These are phyloP conservation scores for Hucho hucho DNA, from an alignment of 2,113 vertebrate genomes.

Conservation along the genomic window DNA sequence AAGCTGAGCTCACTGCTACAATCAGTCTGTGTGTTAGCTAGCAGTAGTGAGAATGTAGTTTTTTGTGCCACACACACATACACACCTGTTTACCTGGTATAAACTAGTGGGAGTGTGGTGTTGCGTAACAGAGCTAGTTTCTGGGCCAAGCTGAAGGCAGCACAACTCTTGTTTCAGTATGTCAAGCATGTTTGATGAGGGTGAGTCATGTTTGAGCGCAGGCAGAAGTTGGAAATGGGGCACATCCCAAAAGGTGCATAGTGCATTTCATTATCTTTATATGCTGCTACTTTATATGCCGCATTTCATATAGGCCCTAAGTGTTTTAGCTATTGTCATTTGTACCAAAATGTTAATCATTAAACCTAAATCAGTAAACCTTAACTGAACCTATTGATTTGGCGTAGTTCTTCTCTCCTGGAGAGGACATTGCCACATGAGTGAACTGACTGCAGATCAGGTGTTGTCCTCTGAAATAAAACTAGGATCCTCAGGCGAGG, in stretches of 20 bases:
- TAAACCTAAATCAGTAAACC: too few species aligned
- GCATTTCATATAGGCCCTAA: background rate
- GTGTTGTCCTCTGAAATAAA: background rate
- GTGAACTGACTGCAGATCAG: background rate
- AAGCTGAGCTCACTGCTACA: conserved; percentile 43
- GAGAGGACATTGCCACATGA: background rate
- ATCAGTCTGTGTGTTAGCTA: background rate
- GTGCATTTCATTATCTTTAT: conserved; percentile 6
- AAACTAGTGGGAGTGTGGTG: background rate
- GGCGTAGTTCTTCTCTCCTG: background rate
- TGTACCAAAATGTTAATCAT: background rate
- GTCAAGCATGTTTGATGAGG: conserved; percentile 39
- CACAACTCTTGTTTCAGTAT: conserved; percentile 39
- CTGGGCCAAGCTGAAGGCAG: conserved; percentile 22
- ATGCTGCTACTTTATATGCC: background rate
- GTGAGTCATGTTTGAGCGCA: conserved; percentile 18
- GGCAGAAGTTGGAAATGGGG: conserved; percentile 35
- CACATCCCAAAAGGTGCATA: conserved; percentile 38
- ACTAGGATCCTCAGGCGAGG: background rate
- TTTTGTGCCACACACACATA: background rate
- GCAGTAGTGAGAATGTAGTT: background rate
- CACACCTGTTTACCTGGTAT: background rate
- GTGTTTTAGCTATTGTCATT: background rate
- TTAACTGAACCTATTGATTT: background rate
- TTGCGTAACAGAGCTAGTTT: conserved; percentile 7